Evolutionary conservation across 2,797 vertebrate species (phyloP), one percentile per base, ranked within the genome.

Genomic region (Acanthurus tractus): DNA sequence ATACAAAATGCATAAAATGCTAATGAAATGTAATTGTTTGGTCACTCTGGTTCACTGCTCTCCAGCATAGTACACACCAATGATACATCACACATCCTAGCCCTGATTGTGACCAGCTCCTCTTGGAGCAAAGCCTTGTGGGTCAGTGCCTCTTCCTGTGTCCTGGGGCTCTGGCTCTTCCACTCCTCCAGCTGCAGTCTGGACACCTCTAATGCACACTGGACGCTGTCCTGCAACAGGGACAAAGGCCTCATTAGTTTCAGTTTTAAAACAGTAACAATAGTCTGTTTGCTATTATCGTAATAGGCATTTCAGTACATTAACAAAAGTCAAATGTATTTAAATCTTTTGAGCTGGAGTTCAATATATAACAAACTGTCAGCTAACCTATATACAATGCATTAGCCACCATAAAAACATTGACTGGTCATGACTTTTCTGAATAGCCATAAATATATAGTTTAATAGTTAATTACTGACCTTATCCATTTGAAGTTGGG

Each of bases 91-190:
- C 97, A 97, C 79, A 98, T 96, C 62, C 95, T 88, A 56, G 96
- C 96, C 58, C 97, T 92, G 78, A 96, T 96, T 5, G 96, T 96
- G 70, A 97, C 96, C 87, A 98, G 89, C 23, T 97, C 96, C 34
- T 97, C 97, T 82, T 97, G 97, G n/a, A 98, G 94, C 78, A 97
- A 92, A 85, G 93, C 92, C 86, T 97, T 97, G 84, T 95, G 96
- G 45, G 91, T 94, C 74, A 95, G 88, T 4, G 92, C 92, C 50
- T 93, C 94, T 15, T 96, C 95, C 1, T 90, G 93, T 12, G 76
- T 87, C 20, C 88, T 88, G 0, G 94, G 92, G 0, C 88, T 92
- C 50, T 94, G 95, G 53, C 78, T 91, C 66, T 84, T 90, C 88
- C 92, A 95, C 44, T 96, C 94, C 1, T 96, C 94, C 78, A 97